These are phyloP conservation scores for Abscondita cerata DNA, from an alignment of 2,888 invertebrate genomes.

Conservation along the genomic window DNA sequence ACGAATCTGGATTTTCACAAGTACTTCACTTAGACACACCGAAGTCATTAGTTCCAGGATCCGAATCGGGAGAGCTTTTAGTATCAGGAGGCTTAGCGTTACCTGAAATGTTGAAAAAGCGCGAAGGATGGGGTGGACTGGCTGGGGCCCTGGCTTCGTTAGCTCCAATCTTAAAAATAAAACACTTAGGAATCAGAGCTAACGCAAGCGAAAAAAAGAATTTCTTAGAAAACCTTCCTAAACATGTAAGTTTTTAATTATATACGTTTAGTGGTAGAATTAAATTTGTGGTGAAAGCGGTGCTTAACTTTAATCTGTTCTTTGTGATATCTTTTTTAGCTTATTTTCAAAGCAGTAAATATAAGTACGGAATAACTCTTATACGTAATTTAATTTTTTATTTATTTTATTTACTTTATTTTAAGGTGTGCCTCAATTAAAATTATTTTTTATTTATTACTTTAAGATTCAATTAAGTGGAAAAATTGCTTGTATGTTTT, in stretches of 20 bases:
- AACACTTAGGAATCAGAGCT: slow-evolving; percentile 57
- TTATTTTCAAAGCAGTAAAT: not conserved
- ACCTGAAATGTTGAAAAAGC: slow-evolving; percentile 53
- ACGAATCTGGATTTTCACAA: slow-evolving; percentile 74
- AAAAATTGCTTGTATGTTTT: too few relatives aligned
- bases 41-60: slow-evolving; percentile 69
- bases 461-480: not conserved
- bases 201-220: slow-evolving; percentile 62
- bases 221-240: slow-evolving; percentile 63
- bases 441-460: too few relatives aligned
- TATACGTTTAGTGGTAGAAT: not conserved
- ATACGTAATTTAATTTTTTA: too few relatives aligned
- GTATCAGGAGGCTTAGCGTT: slow-evolving; percentile 70
- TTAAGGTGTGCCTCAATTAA: too few relatives aligned
- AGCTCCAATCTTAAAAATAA: slow-evolving; percentile 65
- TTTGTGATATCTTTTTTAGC: too few relatives aligned
- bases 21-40: slow-evolving; percentile 71
- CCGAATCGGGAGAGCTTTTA: slow-evolving; percentile 67
- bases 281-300: too few relatives aligned
- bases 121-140: slow-evolving; percentile 50
- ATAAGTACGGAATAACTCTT: not conserved
- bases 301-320: too few relatives aligned
- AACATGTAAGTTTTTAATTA: slow-evolving; percentile 58
- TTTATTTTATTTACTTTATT: too few relatives aligned
- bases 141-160: slow-evolving; percentile 65